These are phyloP conservation scores for Nymphalis urticae DNA, from an alignment of 2,888 invertebrate species.

Conservation along the genomic window DNA sequence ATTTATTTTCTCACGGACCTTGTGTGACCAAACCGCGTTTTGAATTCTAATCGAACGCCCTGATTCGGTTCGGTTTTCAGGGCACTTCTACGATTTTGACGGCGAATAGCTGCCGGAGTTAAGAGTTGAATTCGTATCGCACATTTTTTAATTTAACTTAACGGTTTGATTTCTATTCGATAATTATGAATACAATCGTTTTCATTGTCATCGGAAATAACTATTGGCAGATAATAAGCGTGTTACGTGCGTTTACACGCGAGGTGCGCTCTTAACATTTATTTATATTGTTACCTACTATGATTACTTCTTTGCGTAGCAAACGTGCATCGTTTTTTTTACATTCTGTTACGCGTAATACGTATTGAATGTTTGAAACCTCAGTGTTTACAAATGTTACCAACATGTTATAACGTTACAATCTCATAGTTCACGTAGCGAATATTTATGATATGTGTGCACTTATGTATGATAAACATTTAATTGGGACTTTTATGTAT, in stretches of 20 bases:
- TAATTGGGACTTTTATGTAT: neutral
- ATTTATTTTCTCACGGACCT: neutral
- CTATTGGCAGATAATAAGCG: neutral
- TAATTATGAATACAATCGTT: neutral
- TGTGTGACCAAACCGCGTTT: constrained; percentile 1
- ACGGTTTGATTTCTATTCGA: neutral
- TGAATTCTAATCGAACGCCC: neutral
- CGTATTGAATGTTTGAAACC: neutral
- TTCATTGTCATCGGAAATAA: neutral
- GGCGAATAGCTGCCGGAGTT: neutral
- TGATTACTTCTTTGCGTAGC: neutral
- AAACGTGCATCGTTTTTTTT: neutral
- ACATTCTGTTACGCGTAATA: neutral
- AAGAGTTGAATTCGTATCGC: neutral
- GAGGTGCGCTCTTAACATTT: neutral
- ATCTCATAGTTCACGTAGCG: neutral
- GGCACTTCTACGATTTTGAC: neutral
- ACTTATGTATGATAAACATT: neutral
- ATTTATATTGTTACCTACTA: neutral
- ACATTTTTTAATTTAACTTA: neutral
- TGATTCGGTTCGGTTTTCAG: neutral
- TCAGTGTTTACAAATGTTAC: neutral
- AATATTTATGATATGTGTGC: neutral
- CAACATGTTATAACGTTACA: neutral
- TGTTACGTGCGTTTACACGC: neutral